Evolutionary conservation across 2,888 invertebrate species (phyloP).

Genomic region (Pyrrhosoma nymphula): DNA sequence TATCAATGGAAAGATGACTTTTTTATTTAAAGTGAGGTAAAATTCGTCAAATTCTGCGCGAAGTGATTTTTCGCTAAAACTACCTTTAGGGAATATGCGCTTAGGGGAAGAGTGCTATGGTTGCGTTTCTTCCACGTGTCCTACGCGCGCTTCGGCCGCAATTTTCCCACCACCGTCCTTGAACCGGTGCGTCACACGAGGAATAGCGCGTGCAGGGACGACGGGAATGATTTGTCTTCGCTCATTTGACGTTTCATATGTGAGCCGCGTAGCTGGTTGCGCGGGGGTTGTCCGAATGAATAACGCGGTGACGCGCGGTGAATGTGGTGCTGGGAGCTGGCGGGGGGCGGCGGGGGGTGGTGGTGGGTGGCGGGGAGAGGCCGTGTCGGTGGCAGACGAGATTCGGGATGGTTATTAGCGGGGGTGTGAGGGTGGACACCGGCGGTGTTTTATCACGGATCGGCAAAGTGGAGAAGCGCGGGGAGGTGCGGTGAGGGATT

Average conservation of each 20-base stretch:
- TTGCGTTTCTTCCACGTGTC: neutral
- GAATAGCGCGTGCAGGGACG: conserved; percentile 7
- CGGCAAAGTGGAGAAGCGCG: neutral
- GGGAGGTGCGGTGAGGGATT: neutral
- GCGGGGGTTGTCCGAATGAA: conserved; percentile 16
- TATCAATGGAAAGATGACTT: too few relatives aligned
- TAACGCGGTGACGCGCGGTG: neutral
- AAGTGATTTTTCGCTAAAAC: too few relatives aligned
- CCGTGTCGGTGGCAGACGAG: too few relatives aligned
- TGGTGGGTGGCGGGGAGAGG: neutral
- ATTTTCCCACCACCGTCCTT: neutral
- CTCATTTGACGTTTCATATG: conserved; percentile 60
- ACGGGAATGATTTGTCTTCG: conserved; percentile 48
- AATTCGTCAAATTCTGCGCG: too few relatives aligned
- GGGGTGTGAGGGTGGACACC: neutral
- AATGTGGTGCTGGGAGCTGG: neutral
- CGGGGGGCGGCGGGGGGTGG: neutral
- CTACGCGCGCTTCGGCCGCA: neutral
- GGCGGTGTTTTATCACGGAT: conserved; percentile 16
- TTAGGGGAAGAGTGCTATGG: neutral
- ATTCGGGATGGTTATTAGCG: neutral
- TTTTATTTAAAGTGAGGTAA: too few relatives aligned
- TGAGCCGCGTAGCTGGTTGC: neutral
- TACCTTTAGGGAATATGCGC: too few relatives aligned
- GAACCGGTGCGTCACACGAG: conserved; percentile 45